These are phyloP conservation scores for Phymastichus coffea DNA, from an alignment of 1,140 invertebrate species.

Conservation along the genomic window DNA sequence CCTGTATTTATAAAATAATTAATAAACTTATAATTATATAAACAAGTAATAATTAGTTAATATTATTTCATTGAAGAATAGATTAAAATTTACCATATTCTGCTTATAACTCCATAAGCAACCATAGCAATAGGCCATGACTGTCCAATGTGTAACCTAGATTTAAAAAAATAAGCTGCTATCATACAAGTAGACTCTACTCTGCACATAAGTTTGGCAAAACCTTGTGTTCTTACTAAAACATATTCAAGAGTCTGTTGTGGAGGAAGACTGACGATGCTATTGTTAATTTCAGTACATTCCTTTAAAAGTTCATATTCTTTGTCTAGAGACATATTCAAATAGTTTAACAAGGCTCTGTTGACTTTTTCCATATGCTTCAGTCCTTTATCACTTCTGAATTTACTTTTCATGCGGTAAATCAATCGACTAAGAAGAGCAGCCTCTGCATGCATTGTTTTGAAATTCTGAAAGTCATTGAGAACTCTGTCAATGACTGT, in stretches of 20 bases:
- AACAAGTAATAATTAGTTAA: neutral
- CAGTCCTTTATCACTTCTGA: slow-evolving; percentile 62
- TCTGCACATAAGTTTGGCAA: slow-evolving; percentile 59
- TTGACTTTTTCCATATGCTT: slow-evolving; percentile 61
- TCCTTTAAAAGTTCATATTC: slow-evolving; percentile 48
- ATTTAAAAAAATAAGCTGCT: slow-evolving; percentile 56
- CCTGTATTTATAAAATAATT: slow-evolving; percentile 35
- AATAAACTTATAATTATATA: slow-evolving; percentile 5
- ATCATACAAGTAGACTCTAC: slow-evolving; percentile 53
- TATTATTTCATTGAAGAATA: neutral
- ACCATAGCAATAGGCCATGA: slow-evolving; percentile 59
- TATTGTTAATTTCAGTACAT: slow-evolving; percentile 42
- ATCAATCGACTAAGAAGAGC: slow-evolving; percentile 60
- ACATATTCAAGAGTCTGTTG: slow-evolving; percentile 62
- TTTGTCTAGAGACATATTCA: slow-evolving; percentile 50
- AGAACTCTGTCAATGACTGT: slow-evolving; percentile 36
- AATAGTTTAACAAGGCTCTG: slow-evolving; percentile 58
- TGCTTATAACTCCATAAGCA: slow-evolving; percentile 58
- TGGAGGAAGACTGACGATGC: slow-evolving; percentile 54
- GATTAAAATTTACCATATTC: slow-evolving; percentile 58
- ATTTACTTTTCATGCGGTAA: slow-evolving; percentile 64
- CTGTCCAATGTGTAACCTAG: slow-evolving; percentile 59
- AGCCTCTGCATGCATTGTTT: slow-evolving; percentile 57
- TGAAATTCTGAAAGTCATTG: slow-evolving; percentile 53
- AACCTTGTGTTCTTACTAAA: slow-evolving; percentile 58